Conservation (phyloP, 23 tunicate species). For the Phallusia fumigata region DNA sequence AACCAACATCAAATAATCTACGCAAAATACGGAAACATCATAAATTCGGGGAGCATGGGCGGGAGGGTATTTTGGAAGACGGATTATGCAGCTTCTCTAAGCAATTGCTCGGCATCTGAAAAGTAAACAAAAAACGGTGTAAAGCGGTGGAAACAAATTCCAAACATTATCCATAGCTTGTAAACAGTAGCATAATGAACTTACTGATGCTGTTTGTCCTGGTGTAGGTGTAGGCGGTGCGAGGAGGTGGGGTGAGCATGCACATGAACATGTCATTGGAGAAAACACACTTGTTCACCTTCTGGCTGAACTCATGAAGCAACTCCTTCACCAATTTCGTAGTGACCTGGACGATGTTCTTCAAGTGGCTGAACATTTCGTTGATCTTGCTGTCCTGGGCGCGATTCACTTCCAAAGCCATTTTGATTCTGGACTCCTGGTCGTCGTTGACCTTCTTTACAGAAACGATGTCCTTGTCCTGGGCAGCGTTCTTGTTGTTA, state of each 20-base stretch:
- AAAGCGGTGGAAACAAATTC: too few relatives aligned
- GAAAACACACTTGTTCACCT: constrained; percentile 8
- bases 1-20: constrained; percentile 1
- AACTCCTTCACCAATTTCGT: constrained; percentile 3
- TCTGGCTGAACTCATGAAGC: not conserved
- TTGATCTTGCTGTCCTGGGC: constrained; percentile 11
- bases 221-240: constrained; percentile 7
- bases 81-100: not conserved
- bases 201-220: constrained; percentile 3
- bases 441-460: constrained; percentile 4
- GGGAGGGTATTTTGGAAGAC: not conserved
- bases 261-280: constrained; percentile 7
- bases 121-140: not conserved
- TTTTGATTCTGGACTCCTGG: not conserved
- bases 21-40: not conserved
- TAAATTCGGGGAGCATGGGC: not conserved
- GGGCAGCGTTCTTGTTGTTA: not conserved
- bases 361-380: constrained; percentile 3
- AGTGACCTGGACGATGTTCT: not conserved
- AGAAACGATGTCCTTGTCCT: not conserved
- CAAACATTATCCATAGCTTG: too few relatives aligned
- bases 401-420: not conserved
- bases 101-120: not conserved
- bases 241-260: constrained; percentile 1
- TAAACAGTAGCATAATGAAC: not conserved